Evolutionary conservation across 2,113 vertebrate genomes (phyloP).

Genomic region (Ginglymostoma cirratum): DNA sequence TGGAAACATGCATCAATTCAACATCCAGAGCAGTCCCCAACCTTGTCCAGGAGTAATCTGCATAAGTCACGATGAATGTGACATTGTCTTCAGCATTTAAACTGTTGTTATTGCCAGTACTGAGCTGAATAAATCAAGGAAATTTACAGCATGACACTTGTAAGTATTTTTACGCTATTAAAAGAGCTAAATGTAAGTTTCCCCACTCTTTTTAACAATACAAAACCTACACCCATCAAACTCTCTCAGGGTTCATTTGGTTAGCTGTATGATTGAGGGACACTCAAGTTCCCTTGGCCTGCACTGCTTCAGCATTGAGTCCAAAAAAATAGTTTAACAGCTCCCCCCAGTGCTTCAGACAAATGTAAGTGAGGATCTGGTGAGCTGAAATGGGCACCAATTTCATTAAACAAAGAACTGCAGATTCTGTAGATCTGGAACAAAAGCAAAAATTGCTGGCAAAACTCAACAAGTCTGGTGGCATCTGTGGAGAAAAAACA

Average conservation of each 20-base stretch:
- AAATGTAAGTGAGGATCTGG: not conserved
- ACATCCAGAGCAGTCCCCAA: not conserved
- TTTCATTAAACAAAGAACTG: not conserved
- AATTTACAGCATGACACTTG: not conserved
- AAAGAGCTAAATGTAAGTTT: not conserved
- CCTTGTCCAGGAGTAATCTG: not conserved
- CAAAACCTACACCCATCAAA: not conserved
- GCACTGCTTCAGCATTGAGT: not conserved
- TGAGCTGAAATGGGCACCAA: not conserved
- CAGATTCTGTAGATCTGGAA: too few species aligned
- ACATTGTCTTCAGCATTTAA: not conserved
- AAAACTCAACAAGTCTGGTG: too few species aligned
- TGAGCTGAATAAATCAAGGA: not conserved
- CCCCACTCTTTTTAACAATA: not conserved
- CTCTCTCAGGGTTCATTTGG: not conserved
- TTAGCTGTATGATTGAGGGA: not conserved
- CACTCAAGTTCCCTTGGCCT: not conserved
- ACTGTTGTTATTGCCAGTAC: too few species aligned
- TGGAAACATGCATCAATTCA: not conserved
- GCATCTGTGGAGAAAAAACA: too few species aligned
- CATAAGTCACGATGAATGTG: not conserved
- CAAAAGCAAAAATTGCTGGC: too few species aligned
- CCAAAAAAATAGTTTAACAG: slow-evolving; percentile 24
- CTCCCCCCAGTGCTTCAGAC: slow-evolving; percentile 26
- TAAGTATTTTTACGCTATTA: not conserved